Percentiles rank a stretch among this genome's conserved stretches.
Evolutionary conservation across 2,797 vertebrate species (phyloP).

Genomic region (Pempheris klunzingeri): DNA sequence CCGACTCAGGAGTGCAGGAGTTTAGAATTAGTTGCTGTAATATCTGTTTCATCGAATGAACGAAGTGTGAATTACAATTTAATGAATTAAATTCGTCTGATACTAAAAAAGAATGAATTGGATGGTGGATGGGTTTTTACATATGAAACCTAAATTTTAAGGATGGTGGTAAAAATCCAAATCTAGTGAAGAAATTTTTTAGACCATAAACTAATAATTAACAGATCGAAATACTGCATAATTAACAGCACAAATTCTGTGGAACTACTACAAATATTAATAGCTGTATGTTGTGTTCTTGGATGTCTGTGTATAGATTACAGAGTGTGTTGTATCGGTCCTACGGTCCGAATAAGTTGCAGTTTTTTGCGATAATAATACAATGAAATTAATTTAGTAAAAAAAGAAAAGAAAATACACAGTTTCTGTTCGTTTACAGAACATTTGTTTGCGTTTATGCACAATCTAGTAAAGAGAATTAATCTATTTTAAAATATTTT

Average conservation of each 20-base stretch:
- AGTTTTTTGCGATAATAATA: neutral
- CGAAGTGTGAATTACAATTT: neutral
- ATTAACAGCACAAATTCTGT: neutral
- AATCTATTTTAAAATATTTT: too few relatives aligned
- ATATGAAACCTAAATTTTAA: neutral
- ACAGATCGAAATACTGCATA: neutral
- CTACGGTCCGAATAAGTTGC: neutral
- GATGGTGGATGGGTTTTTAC: neutral
- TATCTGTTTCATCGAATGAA: too few relatives aligned
- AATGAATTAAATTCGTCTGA: neutral
- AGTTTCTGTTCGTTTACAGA: neutral
- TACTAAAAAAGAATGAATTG: neutral
- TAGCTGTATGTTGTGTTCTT: accelerated
- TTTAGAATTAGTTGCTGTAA: too few relatives aligned
- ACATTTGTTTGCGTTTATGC: neutral
- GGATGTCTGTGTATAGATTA: neutral
- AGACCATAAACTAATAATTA: too few relatives aligned
- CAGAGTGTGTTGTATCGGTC: neutral
- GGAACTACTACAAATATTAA: neutral
- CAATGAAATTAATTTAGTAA: neutral
- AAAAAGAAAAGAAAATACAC: neutral
- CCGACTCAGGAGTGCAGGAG: too few relatives aligned
- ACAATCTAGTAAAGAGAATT: neutral
- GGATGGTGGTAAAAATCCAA: neutral
- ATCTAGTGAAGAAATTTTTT: neutral